Evolutionary conservation across 2,113 vertebrate species (phyloP).

Genomic region (Alligator mississippiensis): DNA sequence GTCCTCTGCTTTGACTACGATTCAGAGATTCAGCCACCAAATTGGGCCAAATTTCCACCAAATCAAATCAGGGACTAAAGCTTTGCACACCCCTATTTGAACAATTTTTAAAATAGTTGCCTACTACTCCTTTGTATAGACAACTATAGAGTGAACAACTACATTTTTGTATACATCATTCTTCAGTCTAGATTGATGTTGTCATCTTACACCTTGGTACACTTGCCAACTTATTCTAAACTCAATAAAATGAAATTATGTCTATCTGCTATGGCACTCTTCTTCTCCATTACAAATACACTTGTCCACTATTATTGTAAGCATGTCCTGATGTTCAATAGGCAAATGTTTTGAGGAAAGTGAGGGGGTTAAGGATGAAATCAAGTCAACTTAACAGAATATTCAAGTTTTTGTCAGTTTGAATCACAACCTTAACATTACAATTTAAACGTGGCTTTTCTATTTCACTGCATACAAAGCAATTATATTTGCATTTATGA

Average conservation of each 20-base stretch:
- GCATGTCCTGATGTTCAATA: slow-evolving; percentile 19
- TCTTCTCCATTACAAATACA: slow-evolving; percentile 9
- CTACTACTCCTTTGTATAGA: too few relatives aligned
- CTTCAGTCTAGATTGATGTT: not conserved
- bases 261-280: slow-evolving; percentile 37
- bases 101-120: not conserved
- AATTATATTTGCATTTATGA: slow-evolving; percentile 79
- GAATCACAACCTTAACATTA: slow-evolving; percentile 64
- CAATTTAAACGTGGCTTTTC: slow-evolving; percentile 74
- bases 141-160: rapidly evolving
- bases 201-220: rapidly evolving
- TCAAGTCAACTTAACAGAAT: slow-evolving; percentile 20
- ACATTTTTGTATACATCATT: not conserved
- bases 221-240: not conserved
- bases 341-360: slow-evolving; percentile 18
- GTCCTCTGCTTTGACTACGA: too few relatives aligned
- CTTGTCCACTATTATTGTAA: slow-evolving; percentile 23
- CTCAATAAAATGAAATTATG: slow-evolving; percentile 43
- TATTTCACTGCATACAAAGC: slow-evolving; percentile 73
- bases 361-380: slow-evolving; percentile 58
- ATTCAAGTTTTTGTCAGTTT: slow-evolving; percentile 43
- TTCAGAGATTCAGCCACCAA: too few relatives aligned
- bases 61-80: too few relatives aligned
- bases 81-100: not conserved
- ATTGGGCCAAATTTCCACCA: too few relatives aligned